Percentiles rank a stretch among this genome's conserved stretches.
phyloP scores from a whole-genome alignment of 2,888 invertebrate species.

The Orgyia antiqua region DNA sequence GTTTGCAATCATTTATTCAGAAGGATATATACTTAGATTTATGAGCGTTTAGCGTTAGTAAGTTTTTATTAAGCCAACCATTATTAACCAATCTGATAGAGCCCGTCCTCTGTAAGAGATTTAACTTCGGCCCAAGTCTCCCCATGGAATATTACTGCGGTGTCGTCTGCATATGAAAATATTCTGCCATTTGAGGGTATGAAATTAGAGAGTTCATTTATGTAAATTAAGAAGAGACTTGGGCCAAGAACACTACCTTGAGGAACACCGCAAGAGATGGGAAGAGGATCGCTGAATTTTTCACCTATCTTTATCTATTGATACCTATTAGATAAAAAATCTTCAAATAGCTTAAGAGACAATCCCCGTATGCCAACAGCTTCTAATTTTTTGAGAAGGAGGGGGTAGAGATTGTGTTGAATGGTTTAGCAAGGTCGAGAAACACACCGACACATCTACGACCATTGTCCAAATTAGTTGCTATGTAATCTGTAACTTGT shows the following conservation, averaged over 20 bases:
- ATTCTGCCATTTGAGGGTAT: no score
- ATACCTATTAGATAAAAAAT: not conserved
- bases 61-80: no score
- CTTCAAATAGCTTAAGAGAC: not conserved
- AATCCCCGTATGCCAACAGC: not conserved
- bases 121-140: no score
- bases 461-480: not conserved
- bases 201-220: not conserved
- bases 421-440: not conserved
- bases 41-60: no score
- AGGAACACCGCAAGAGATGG: not conserved
- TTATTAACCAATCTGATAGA: no score
- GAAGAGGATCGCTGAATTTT: not conserved
- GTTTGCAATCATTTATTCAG: no score
- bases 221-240: not conserved
- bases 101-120: no score
- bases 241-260: not conserved
- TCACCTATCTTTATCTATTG: not conserved
- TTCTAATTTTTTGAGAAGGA: not conserved
- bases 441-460: not conserved
- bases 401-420: no score
- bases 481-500: not conserved
- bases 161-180: no score
- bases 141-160: no score
- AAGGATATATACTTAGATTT: no score